A percentile compares a stretch with the other conserved stretches of the same genome.
Conservation (phyloP, 2,888 invertebrate species). For the Steinernema hermaphroditum region DNA sequence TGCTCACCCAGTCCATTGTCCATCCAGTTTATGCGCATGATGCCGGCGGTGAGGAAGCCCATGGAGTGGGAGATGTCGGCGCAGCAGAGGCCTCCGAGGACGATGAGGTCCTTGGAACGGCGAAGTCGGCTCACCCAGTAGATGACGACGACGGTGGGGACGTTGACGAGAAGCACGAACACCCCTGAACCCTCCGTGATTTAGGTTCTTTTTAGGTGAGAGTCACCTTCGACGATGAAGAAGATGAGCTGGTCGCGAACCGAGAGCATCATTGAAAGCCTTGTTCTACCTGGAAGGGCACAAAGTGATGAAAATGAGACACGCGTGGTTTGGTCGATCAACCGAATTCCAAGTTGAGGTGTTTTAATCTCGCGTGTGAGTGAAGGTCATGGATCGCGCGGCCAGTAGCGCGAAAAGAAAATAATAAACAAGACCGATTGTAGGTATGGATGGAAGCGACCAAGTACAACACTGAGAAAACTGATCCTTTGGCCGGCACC, state of each 20-base stretch:
- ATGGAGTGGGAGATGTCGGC: conserved; percentile 18
- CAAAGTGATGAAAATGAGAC: too few relatives aligned
- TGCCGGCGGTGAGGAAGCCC: conserved; percentile 10
- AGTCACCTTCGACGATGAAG: conserved; percentile 14
- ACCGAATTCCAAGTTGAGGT: too few relatives aligned
- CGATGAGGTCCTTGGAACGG: conserved; percentile 15
- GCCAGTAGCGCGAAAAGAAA: too few relatives aligned
- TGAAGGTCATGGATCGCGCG: too few relatives aligned
- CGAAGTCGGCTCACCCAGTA: conserved; percentile 16
- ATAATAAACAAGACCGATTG: too few relatives aligned
- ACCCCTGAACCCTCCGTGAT: background rate
- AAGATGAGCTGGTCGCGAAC: conserved; percentile 10
- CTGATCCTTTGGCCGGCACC: too few relatives aligned
- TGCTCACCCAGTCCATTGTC: background rate
- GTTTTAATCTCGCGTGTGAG: too few relatives aligned
- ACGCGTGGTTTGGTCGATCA: too few relatives aligned
- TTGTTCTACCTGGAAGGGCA: too few relatives aligned
- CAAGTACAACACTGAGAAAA: too few relatives aligned
- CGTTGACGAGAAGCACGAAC: conserved; percentile 12
- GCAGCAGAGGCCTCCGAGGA: conserved; percentile 15
- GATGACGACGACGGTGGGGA: conserved; percentile 17
- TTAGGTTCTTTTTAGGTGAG: background rate
- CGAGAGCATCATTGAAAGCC: too few relatives aligned
- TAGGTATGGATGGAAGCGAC: too few relatives aligned
- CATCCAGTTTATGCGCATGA: conserved; percentile 21